Percentiles rank a stretch among this genome's conserved stretches.
Conservation (phyloP, 2,113 vertebrate species). For the Rhabdornis inornatus region DNA sequence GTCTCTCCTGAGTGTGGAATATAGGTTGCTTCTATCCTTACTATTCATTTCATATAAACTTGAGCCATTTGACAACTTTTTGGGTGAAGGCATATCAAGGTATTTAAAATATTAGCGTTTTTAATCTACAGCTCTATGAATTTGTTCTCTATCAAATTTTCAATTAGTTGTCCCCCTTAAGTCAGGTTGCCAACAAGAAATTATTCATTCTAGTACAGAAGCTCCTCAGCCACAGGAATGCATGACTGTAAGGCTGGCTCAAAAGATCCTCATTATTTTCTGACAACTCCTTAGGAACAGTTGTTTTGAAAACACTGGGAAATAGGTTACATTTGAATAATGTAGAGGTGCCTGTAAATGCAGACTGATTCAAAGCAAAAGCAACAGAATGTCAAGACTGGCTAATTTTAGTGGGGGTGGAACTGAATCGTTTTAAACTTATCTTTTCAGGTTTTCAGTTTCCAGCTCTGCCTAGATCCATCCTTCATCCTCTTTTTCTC, state of each 20-base stretch:
- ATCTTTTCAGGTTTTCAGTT: not conserved
- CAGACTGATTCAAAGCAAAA: not conserved
- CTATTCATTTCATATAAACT: not conserved
- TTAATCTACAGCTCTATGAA: not conserved
- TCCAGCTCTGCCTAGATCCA: not conserved
- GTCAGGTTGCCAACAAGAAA: not conserved
- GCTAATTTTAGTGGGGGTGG: not conserved
- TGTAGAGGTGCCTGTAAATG: not conserved
- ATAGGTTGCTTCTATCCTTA: not conserved
- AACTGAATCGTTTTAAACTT: not conserved
- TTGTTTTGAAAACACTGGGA: conserved; percentile 6
- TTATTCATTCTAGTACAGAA: not conserved
- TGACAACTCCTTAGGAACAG: not conserved
- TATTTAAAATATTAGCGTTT: not conserved
- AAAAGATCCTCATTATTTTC: not conserved
- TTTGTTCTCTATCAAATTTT: not conserved
- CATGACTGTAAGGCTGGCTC: not conserved
- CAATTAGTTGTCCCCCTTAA: not conserved
- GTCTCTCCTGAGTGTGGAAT: not conserved
- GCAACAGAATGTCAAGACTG: not conserved
- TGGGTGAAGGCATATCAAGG: not conserved
- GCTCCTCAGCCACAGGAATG: not conserved
- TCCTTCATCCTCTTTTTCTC: not conserved
- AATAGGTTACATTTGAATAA: conserved; percentile 12
- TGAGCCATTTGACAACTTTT: not conserved